Evolutionary conservation across 2,888 invertebrate genomes (phyloP), one percentile per base, ranked within the genome.

Genomic region (Oscheius myriophilus): DNA sequence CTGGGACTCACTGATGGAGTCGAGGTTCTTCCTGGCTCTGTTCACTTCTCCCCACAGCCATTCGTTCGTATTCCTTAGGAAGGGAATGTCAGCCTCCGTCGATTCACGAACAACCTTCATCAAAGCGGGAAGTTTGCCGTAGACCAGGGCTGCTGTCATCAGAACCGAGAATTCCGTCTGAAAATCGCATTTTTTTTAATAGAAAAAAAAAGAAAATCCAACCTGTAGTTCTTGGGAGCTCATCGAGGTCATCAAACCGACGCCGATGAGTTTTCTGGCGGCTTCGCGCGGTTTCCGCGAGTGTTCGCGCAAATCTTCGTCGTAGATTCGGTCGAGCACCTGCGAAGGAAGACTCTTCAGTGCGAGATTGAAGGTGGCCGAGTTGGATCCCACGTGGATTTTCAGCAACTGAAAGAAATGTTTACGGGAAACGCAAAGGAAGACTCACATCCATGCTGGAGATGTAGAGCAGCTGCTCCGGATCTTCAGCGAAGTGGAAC

Each of bases 11-110:
- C 63, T 52, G 11, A 63, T 21, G 2, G 12, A 25, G 16, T 63
- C 63, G 2, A 63, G 18, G 16, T 63, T 63, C 11, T 52, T 21
- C 39, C 53, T 52, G 16, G 63, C 63, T 21, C 53, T 18, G 18
- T 52, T 23, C 42, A 53, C 53, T 43, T 63, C 63, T 16, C n/a
- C n/a, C 52, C 53, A 63, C 23, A 54, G 16, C 53, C 52, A 63
- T 18, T 63, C 63, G 25, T 18, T 26, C 12, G 26, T 26, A 6
- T 11, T 21, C 12, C 41, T 46, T 1, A 61, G 23, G 21, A 39
- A 51, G n/a, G 61, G 18, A 39, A 46, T 49, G 4, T 61, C 25
- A 12, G 16, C 2, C 1, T 61, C 46, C 2, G 16, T 49, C 9
- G 61, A 49, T 14, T 12, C 25, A 1, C n/a, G n/a, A 0, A 61